A percentile compares a stretch with the other conserved stretches of the same genome.
phyloP scores from a whole-genome alignment of 2,888 invertebrate species.

The Penaeus monodon region DNA sequence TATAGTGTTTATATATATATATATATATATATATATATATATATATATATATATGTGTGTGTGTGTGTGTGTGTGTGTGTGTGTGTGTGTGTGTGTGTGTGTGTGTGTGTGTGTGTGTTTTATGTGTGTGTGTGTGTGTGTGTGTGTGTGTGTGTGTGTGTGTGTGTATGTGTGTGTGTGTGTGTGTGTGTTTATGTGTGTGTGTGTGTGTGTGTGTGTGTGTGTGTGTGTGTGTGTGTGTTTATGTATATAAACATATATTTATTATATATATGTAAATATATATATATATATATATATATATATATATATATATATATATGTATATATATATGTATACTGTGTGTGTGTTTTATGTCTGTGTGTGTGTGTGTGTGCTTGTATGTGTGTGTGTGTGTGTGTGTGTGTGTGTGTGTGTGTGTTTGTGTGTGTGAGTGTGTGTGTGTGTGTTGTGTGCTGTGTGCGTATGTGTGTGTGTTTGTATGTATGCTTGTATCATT shows the following conservation, averaged over 20 bases:
- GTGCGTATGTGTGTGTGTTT: neutral
- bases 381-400: neutral
- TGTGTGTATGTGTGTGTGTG: neutral
- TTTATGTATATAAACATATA: neutral
- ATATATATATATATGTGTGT: too few species aligned
- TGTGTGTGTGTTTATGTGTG: neutral
- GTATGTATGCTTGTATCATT: neutral
- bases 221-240: neutral
- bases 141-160: neutral
- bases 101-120: too few species aligned
- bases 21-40: too few species aligned
- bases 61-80: too few species aligned
- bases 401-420: neutral
- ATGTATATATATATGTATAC: neutral
- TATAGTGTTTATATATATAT: too few species aligned
- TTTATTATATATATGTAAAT: neutral
- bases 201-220: neutral
- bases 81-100: too few species aligned
- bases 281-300: conserved; percentile 4
- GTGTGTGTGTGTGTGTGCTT: neutral
- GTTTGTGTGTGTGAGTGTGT: neutral
- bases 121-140: neutral
- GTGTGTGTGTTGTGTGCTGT: neutral
- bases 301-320: conserved; percentile 16
- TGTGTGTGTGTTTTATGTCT: neutral